Conservation (phyloP, 2,888 invertebrate species). For the Cantharis rufa region DNA sequence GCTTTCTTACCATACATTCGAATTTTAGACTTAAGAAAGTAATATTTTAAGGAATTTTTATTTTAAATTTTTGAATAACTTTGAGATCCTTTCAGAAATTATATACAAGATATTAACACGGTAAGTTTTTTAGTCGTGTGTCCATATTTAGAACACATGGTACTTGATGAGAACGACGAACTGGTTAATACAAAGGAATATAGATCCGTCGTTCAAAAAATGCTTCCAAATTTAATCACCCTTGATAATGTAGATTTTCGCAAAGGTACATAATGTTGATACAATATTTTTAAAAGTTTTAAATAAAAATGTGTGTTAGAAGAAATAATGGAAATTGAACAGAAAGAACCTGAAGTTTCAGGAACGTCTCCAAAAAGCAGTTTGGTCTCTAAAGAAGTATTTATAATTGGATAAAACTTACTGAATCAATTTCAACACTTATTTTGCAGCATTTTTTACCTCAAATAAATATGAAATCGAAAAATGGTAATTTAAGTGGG, state of each 20-base stretch:
- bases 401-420: background rate
- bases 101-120: constrained; percentile 43
- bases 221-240: constrained; percentile 50
- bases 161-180: constrained; percentile 54
- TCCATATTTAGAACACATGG: constrained; percentile 46
- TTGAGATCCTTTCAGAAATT: constrained; percentile 46
- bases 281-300: background rate
- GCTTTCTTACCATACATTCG: constrained; percentile 59
- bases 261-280: constrained; percentile 18
- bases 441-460: background rate
- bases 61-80: constrained; percentile 3
- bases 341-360: background rate
- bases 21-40: constrained; percentile 56
- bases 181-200: constrained; percentile 24
- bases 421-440: background rate
- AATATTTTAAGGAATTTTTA: constrained; percentile 2
- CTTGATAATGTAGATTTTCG: constrained; percentile 50
- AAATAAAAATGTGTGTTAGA: background rate
- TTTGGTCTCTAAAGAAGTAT: background rate
- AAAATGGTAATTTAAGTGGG: background rate
- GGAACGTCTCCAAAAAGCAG: background rate
- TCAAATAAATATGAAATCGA: background rate
- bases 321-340: background rate
- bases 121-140: constrained; percentile 52
- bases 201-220: constrained; percentile 30